Base-by-base conservation (phyloP, 1,140 invertebrate species). In the Macrotrachela quadricornifera region DNA sequence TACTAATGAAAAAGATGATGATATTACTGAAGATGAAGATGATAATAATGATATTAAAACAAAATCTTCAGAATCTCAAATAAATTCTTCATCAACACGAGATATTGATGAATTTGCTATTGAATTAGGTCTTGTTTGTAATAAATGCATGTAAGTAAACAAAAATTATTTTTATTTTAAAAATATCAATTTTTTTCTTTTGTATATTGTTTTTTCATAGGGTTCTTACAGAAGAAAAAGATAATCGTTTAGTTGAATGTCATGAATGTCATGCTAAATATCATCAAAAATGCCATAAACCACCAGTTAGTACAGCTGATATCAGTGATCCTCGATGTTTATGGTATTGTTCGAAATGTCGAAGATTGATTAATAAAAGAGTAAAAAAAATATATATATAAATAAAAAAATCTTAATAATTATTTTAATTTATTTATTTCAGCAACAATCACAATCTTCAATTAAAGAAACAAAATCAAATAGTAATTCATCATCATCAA, bases 181-280 rank as follows among this genome's bases (percentile, higher is more conserved):
- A 30, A 6, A 45, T 50, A 57, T 21, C 39, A 4, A 30, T 30
- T 30, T 30, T 2, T 4, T 30, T 2, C 2, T 2, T 30, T 4
- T 4, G 3, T 30, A 52, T 51, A 46, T 45, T 57, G 51, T 57
- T 17, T 39, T 51, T 17, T 64, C 63, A n/a, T 59, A 76, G 74
- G 56, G 71, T 71, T 46, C 83, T 88, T 74, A 81, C 83, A 56
- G 78, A 84, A 2, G 78, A 79, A 43, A 80, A 81, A 30, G 78
- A 80, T 44, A 92, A 92, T 66, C 78, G 81, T 52, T 67, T 91
- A 10, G 79, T 91, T 1, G 87, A 92, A 67, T 91, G 86, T 70
- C 78, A 79, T 49, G 82, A 83, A 59, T 92, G 87, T 66, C 83
- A 85, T 64, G 76, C 77, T 30, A 67, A 87, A 0, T 90, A 87